Percentiles rank a stretch among this genome's conserved stretches.
Conservation (phyloP, 2,888 invertebrate genomes). For the Phalera bucephala region DNA sequence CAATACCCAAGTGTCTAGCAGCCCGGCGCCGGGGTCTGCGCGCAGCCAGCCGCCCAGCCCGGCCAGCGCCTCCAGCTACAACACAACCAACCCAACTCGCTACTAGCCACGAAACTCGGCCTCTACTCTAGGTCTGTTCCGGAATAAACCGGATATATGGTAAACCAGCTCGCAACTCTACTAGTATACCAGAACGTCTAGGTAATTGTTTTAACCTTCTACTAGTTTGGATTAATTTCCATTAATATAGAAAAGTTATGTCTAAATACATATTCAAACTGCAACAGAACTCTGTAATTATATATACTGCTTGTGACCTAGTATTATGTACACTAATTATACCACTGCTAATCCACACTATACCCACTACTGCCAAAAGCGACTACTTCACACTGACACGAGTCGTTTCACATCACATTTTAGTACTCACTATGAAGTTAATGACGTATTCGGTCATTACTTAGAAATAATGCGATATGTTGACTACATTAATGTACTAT, state of each 20-base stretch:
- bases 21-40: constrained; percentile 73
- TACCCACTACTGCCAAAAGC: constrained; percentile 1
- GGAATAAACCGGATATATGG: too few relatives aligned
- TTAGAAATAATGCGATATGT: neutral
- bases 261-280: too few relatives aligned
- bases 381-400: neutral
- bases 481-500: neutral
- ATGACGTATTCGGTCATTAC: neutral
- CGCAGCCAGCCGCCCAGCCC: constrained; percentile 80
- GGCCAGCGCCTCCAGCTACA: constrained; percentile 82
- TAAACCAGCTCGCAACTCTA: too few relatives aligned
- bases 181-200: too few relatives aligned
- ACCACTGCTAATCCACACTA: neutral
- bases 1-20: constrained; percentile 83
- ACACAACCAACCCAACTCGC: constrained; percentile 60
- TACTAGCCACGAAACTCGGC: too few relatives aligned
- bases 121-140: too few relatives aligned
- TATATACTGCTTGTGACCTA: too few relatives aligned
- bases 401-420: neutral
- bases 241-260: too few relatives aligned
- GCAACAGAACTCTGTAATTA: too few relatives aligned
- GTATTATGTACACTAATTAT: constrained; percentile 6
- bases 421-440: neutral
- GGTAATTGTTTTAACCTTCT: too few relatives aligned
- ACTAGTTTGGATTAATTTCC: too few relatives aligned